Evolutionary conservation across 2,797 vertebrate genomes (phyloP).

Genomic region (Graptemys geographica): DNA sequence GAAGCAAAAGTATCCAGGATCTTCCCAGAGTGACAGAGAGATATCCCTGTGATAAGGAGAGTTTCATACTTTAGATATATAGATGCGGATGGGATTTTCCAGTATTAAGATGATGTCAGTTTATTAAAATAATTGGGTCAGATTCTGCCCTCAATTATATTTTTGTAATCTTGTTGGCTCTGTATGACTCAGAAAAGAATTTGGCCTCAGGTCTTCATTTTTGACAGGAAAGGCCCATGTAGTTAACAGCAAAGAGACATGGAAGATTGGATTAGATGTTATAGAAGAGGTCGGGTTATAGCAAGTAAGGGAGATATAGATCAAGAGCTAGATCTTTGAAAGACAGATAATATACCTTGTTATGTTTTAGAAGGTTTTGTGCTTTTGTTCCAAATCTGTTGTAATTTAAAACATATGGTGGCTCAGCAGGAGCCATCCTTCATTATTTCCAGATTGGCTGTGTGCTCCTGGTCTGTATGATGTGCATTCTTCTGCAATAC

Average conservation of each 20-base stretch:
- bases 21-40: not conserved
- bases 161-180: not conserved
- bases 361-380: not conserved
- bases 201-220: not conserved
- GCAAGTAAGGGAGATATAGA: not conserved
- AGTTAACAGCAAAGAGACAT: not conserved
- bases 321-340: not conserved
- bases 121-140: not conserved
- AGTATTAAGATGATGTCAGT: not conserved
- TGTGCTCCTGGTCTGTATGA: accelerated
- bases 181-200: not conserved
- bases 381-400: not conserved
- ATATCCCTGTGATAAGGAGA: not conserved
- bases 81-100: not conserved
- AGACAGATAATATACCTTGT: not conserved
- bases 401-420: not conserved
- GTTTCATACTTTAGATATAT: not conserved
- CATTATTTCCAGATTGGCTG: accelerated
- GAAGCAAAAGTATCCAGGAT: not conserved
- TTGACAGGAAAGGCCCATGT: not conserved
- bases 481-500: not conserved
- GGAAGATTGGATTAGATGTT: not conserved
- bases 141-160: not conserved
- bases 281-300: not conserved
- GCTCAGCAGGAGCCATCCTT: accelerated